Conservation (phyloP, 2,888 invertebrate species). For the Sthenelais limicola region DNA sequence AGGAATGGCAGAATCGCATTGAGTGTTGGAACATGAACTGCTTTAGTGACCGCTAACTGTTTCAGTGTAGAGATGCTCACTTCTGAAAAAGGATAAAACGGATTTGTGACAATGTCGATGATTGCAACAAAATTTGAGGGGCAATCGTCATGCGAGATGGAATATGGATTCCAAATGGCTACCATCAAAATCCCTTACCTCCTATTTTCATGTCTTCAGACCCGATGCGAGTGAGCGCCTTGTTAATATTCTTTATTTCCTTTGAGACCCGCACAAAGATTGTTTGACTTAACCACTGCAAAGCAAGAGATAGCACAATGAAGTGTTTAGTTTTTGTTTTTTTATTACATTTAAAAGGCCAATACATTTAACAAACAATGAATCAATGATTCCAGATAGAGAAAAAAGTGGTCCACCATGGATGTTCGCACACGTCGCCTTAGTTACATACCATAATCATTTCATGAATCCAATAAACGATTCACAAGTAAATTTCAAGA, state of each 20-base stretch:
- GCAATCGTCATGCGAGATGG: background rate
- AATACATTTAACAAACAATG: too few relatives aligned
- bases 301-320: too few relatives aligned
- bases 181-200: constrained; percentile 75
- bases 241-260: constrained; percentile 83
- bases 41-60: constrained; percentile 79
- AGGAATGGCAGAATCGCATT: constrained; percentile 83
- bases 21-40: constrained; percentile 76
- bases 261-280: constrained; percentile 82
- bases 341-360: too few relatives aligned
- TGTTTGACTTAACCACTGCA: constrained; percentile 89
- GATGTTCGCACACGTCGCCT: too few relatives aligned
- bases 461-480: too few relatives aligned
- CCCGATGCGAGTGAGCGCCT: constrained; percentile 80
- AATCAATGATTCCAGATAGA: too few relatives aligned
- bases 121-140: background rate
- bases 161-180: background rate
- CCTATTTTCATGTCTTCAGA: constrained; percentile 73
- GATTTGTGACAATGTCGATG: background rate
- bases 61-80: constrained; percentile 83
- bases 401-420: too few relatives aligned
- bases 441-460: too few relatives aligned
- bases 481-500: too few relatives aligned
- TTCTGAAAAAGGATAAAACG: constrained; percentile 68
- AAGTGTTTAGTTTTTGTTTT: too few relatives aligned